A percentile compares a stretch with the other conserved stretches of the same genome.
Conservation (phyloP, 2,888 invertebrate species). For the Tortrix viridana region DNA sequence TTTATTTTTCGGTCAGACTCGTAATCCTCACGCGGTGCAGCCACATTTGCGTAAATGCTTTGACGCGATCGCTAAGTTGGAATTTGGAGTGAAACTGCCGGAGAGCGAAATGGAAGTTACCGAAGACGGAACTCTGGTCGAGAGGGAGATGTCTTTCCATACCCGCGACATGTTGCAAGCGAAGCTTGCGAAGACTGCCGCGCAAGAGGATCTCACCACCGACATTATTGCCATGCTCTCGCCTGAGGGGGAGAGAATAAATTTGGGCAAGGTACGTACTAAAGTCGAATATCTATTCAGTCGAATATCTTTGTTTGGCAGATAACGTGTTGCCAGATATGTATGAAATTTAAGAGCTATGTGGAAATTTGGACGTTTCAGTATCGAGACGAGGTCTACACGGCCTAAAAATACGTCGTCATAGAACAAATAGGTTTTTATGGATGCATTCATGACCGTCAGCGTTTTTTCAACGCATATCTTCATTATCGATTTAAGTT, state of each 20-base stretch:
- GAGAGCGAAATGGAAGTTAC: conserved; percentile 81
- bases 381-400: too few species aligned
- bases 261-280: conserved; percentile 86
- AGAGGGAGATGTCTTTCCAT: conserved; percentile 73
- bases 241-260: conserved; percentile 93
- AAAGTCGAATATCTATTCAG: conserved; percentile 2
- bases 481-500: too few species aligned
- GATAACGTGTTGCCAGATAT: too few species aligned
- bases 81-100: conserved; percentile 87
- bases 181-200: conserved; percentile 66
- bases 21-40: conserved; percentile 95
- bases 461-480: too few species aligned
- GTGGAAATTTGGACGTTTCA: too few species aligned
- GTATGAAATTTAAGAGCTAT: too few species aligned
- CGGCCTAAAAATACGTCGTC: too few species aligned
- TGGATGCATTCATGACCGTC: too few species aligned
- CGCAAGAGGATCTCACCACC: conserved; percentile 86
- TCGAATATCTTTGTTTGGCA: too few species aligned
- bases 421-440: too few species aligned
- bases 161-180: conserved; percentile 73
- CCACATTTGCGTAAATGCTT: conserved; percentile 96
- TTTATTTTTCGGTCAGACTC: conserved; percentile 80
- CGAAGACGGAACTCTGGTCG: conserved; percentile 77
- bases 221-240: conserved; percentile 96
- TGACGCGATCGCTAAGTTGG: conserved; percentile 91